phyloP scores from a whole-genome alignment of 2,113 vertebrate species.

The Macaca mulatta region DNA sequence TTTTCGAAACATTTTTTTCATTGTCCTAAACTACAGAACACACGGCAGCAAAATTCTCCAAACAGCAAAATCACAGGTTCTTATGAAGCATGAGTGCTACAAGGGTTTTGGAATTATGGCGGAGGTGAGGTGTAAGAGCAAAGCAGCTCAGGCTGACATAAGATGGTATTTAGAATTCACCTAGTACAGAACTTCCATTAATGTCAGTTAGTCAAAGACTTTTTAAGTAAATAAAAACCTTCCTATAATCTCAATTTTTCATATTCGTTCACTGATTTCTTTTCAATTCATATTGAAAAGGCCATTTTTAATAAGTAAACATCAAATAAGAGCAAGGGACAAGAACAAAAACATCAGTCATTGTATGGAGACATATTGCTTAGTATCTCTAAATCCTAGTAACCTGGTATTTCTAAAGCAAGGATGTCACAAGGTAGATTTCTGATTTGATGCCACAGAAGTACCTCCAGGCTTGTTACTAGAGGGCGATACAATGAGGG shows the following conservation, averaged over 20 bases:
- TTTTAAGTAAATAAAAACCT: background rate
- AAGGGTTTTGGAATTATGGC: background rate
- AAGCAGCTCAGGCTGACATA: background rate
- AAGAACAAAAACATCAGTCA: background rate
- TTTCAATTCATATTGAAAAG: background rate
- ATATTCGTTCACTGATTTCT: background rate
- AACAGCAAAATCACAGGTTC: background rate
- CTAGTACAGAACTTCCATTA: background rate
- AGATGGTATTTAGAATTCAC: background rate
- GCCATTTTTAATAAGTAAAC: background rate
- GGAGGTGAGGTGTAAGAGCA: background rate
- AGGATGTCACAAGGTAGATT: background rate
- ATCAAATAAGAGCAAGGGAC: background rate
- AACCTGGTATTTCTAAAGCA: background rate
- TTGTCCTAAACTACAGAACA: background rate
- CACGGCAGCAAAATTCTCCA: background rate
- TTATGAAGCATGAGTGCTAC: background rate
- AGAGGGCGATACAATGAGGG: background rate
- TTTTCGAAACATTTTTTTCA: background rate
- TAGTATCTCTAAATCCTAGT: background rate
- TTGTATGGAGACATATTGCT: background rate
- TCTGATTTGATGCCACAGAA: background rate
- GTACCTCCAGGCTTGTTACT: rapidly evolving
- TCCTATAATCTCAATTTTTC: background rate
- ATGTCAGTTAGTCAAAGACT: background rate